Base-by-base conservation (phyloP, 2,797 vertebrate genomes). In the Megaceryle alcyon region DNA sequence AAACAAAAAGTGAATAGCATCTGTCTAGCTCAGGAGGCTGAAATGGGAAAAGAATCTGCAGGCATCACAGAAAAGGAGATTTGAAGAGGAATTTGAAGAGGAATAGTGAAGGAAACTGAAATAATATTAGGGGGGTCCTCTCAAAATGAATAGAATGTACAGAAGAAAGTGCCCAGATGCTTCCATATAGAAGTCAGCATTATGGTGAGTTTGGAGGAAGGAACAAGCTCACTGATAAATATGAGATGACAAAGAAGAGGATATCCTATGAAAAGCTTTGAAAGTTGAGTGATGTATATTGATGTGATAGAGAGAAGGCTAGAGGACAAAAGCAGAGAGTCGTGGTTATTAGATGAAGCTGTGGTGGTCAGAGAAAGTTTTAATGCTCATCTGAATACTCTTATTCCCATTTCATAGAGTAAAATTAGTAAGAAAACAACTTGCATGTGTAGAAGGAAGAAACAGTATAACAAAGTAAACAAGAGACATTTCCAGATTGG, bases 1-100 rank as follows among this genome's bases (percentile, higher is more conserved):
- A 94, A 94, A 94, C 48, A 89, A 73, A 70, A 92, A 94, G 22
- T 85, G 49, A 91, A 91, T 46, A 81, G 66, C 75, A 87, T 64
- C 35, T 5, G 0, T 71, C 60, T 89, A 92, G 28, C 39, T 89
- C 60, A 71, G 64, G 68, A 82, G 71, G 14, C n/a, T 73, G 48
- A 89, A 89, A 91, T 7, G 12, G 39, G 25, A 84, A 53, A 87
- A 92, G 51, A 82, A 82, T 69, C 64, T 75, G 43, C 5, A 80
- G 41, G 31, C 39, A 48, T 14, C 64, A 63, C 19, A 79, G 78
- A 17, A 89, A 94, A 78, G 39, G 22, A 68, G 44, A 57, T 90
- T 80, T 80, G 73, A 87, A 94, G 33, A 80, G 12, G 20, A 8
- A 87, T 80, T 49, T 82, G 35, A 87, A 76, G 13, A 7, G 29